Base-by-base conservation (phyloP, 2,888 invertebrate genomes). In the Amphiduros pacificus region DNA sequence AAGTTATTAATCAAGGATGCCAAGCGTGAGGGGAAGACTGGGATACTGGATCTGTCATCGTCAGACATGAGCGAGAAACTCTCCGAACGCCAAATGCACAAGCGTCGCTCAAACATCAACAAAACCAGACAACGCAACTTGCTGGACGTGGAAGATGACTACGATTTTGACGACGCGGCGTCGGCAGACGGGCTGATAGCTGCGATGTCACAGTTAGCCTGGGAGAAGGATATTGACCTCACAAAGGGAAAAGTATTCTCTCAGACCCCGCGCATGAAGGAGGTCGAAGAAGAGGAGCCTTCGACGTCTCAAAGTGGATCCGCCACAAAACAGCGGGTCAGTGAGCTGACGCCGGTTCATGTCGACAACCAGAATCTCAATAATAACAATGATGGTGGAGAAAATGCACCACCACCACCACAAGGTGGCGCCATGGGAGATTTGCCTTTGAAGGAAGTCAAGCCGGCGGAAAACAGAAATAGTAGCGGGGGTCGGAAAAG, bases 181-280 rank as follows among this genome's bases (percentile, higher is more conserved):
- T 22, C 31, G 14, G 60, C 55, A n/a, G 63, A 48, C n/a, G 63
- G 63, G 17, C 58, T 75, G 14, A 40, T 72, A 20, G 62, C 72
- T 24, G 80, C 81, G 2, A 70, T 82, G 26, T 72, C 73, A 31
- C 62, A 62, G 57, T 89, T 94, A 86, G 89, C 91, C 0, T 92
- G 91, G 82, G 89, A 91, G 11, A 89, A 89, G 71, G 92, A 93
- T 77, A 84, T 90, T 61, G 88, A 81, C 64, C 71, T 82, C 31
- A 55, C 54, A 17, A 66, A 58, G 48, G 62, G 55, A 22, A 53
- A 53, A n/a, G 44, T 44, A 0, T 41, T 61, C 50, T 14, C 32
- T 20, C 9, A 27, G 17, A 29, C 32, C 22, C 29, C 55, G 22
- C 26, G 31, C n/a, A 52, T 60, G n/a, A 17, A 22, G 6, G 60